Conservation (phyloP, 2,797 vertebrate genomes). For the Acomys russatus region DNA sequence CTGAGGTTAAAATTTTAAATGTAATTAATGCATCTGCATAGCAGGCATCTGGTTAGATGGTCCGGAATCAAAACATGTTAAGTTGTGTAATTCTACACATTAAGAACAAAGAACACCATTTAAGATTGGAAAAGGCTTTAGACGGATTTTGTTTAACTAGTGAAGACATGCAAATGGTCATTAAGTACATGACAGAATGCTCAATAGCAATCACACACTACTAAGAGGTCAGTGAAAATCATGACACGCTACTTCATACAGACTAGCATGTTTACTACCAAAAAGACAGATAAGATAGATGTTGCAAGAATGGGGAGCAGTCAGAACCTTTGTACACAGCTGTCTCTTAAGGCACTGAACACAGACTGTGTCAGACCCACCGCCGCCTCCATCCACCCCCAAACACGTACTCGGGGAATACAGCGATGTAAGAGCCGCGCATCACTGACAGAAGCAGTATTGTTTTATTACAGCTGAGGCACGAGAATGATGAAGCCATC, state of each 20-base stretch:
- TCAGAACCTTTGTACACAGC: background rate
- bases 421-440: background rate
- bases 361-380: background rate
- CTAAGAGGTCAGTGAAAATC: background rate
- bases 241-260: background rate
- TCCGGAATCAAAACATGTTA: background rate
- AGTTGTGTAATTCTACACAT: background rate
- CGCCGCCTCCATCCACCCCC: background rate
- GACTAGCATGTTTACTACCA: background rate
- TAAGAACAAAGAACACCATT: background rate
- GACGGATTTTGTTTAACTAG: background rate
- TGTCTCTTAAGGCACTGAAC: background rate
- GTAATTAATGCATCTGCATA: background rate
- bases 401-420: background rate
- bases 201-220: background rate
- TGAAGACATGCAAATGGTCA: background rate
- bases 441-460: background rate
- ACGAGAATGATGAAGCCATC: background rate
- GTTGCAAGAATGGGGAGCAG: background rate
- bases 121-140: background rate
- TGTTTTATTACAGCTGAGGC: background rate
- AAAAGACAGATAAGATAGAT: background rate
- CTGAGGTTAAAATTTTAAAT: slow-evolving; percentile 11
- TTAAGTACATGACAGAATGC: background rate
- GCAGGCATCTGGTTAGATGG: background rate